A percentile compares a stretch with the other conserved stretches of the same genome.
phyloP scores from a whole-genome alignment of 2,888 invertebrate genomes.

The Cheilosia vulpina region DNA sequence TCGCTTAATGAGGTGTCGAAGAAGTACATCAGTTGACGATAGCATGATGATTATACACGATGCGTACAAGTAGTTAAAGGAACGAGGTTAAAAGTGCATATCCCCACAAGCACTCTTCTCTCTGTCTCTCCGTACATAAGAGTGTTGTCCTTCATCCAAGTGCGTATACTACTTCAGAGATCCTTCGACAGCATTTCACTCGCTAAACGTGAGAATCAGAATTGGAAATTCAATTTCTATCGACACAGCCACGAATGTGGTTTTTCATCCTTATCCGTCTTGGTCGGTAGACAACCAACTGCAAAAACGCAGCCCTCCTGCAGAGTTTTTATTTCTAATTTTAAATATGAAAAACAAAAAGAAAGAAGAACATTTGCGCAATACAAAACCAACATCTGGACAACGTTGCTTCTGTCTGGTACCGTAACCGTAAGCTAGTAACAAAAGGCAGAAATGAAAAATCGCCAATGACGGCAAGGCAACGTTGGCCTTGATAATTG shows the following conservation, averaged over 20 bases:
- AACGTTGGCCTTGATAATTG: conserved; percentile 42
- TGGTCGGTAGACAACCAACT: not conserved
- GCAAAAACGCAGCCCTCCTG: conserved; percentile 4
- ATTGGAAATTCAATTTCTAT: conserved; percentile 8
- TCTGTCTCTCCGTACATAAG: not conserved
- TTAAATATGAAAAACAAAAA: conserved; percentile 3
- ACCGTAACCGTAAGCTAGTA: not conserved
- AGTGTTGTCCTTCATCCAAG: conserved; percentile 43
- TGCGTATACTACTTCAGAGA: conserved; percentile 28
- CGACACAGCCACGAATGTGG: conserved; percentile 2
- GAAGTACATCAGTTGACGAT: conserved; percentile 22
- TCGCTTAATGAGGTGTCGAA: conserved; percentile 52
- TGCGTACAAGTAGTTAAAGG: conserved; percentile 6
- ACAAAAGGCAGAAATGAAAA: not conserved
- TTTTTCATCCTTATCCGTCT: not conserved
- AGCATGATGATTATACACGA: conserved; percentile 5
- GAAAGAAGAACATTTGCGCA: conserved; percentile 13
- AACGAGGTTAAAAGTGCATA: conserved; percentile 60
- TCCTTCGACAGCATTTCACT: conserved; percentile 14
- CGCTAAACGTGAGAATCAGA: not conserved
- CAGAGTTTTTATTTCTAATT: conserved; percentile 16
- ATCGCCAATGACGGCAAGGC: conserved; percentile 15
- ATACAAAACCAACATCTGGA: conserved; percentile 31
- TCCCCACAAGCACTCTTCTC: conserved; percentile 18
- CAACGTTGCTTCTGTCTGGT: conserved; percentile 3